A percentile compares a stretch with the other conserved stretches of the same genome.
Conservation (phyloP, 1,140 invertebrate genomes). For the Cydia pomonella region DNA sequence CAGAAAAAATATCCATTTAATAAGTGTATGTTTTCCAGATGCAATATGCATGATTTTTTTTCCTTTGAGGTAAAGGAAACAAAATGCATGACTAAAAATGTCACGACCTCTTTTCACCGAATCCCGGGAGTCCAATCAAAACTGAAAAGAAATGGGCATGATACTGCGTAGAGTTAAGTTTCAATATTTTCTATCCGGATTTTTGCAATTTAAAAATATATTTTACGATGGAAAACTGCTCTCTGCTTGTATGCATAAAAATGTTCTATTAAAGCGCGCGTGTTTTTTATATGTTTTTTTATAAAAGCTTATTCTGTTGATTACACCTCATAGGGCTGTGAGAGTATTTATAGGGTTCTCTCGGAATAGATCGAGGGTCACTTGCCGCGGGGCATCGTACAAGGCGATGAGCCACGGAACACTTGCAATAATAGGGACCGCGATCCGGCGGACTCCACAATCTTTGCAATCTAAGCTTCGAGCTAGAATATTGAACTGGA, state of each 20-base stretch:
- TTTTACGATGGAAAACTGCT: constrained; percentile 8
- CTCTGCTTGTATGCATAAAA: constrained; percentile 11
- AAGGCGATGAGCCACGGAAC: constrained; percentile 1
- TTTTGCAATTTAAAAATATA: constrained; percentile 4
- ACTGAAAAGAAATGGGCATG: background rate
- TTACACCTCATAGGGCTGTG: constrained; percentile 15
- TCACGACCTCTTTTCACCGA: background rate
- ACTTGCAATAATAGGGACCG: constrained; percentile 26
- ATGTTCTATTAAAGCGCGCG: constrained; percentile 15
- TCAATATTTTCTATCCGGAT: constrained; percentile 9
- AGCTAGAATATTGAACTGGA: background rate
- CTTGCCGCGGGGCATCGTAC: background rate
- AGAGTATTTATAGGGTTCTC: constrained; percentile 20
- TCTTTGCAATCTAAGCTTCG: constrained; percentile 5
- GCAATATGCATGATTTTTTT: background rate
- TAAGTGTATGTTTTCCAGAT: background rate
- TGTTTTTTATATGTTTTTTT: constrained; percentile 6
- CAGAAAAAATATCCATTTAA: background rate
- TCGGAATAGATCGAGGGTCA: constrained; percentile 24
- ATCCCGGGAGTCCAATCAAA: constrained; percentile 13
- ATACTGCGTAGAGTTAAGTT: constrained; percentile 5
- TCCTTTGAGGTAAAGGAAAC: background rate
- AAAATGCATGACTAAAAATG: background rate
- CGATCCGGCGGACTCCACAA: background rate
- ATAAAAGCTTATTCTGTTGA: constrained; percentile 20